Evolutionary conservation across 2,888 invertebrate genomes (phyloP), one percentile per base, ranked within the genome.

Genomic region (Digitonthophagus gazella): DNA sequence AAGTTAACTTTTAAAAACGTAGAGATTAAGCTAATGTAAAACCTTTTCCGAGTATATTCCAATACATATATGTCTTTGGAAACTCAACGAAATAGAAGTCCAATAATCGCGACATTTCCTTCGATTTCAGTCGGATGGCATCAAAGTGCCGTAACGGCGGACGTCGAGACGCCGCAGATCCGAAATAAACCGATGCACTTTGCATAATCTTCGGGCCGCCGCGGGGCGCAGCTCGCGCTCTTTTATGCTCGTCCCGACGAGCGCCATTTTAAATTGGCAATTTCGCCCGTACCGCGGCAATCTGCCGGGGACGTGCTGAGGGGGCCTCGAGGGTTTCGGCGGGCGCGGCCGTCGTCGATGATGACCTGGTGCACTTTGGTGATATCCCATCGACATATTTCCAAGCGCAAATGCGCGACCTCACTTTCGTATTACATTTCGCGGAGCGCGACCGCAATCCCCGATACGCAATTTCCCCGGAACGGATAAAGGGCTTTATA

Each of bases 81-180:
- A 61, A 61, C 61, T 61, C 5, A 4, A 20, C 15, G 8, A 58
- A 58, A 16, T 16, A 19, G 58, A 19, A 18, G 61, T 14, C 19
- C 61, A 20, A 61, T 61, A 19, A 18, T 18, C 19, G 18, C 61
- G 90, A 90, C 6, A 87, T 90, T 71, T 90, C 90, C 0, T 81
- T 91, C 3, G 86, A 87, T 44, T 44, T 44, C 28, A 44, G 28
- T 44, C 28, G 1, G 85, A 88, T 73, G 89, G 90, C 3, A 61
- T 61, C 61, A 61, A 61, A 61, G 61, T 18, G n/a, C 18, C 18
- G 61, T n/a, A 61, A 6, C n/a, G n/a, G 18, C 2, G 19, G 61
- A n/a, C 61, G 61, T 61, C 15, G 18, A 15, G 15, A 61, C 20
- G 20, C 20, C 61, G 20, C 20, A 20, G 61, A 61, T 20, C 61